phyloP scores from a whole-genome alignment of 2,888 invertebrate species.

The Holacanthella duospinosa region DNA sequence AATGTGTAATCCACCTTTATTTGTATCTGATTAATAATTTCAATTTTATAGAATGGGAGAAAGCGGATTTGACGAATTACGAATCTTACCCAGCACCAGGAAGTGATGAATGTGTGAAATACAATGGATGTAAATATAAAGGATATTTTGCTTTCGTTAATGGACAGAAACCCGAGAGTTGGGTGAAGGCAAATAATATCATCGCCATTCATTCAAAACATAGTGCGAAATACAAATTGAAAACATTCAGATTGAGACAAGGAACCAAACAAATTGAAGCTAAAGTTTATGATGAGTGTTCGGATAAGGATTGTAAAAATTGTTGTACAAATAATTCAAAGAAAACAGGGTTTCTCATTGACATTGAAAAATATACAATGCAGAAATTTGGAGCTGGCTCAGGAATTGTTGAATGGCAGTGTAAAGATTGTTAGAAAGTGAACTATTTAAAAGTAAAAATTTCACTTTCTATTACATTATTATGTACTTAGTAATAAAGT shows the following conservation, averaged over 20 bases:
- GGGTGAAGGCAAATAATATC: constrained; percentile 15
- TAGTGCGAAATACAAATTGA: constrained; percentile 13
- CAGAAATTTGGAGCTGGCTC: constrained; percentile 5
- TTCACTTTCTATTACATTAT: neutral
- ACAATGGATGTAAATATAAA: constrained; percentile 15
- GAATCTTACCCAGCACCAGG: constrained; percentile 12
- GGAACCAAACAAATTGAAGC: constrained; percentile 15
- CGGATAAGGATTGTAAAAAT: neutral
- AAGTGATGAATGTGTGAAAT: constrained; percentile 15
- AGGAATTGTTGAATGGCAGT: neutral
- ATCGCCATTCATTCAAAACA: constrained; percentile 11
- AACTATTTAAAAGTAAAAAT: neutral
- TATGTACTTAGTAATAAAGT: too few relatives aligned
- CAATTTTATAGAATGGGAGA: constrained; percentile 14
- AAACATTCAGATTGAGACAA: constrained; percentile 11
- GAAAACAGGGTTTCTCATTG: constrained; percentile 7
- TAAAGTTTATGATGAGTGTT: constrained; percentile 16
- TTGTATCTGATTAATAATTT: too few relatives aligned
- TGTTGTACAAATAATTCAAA: constrained; percentile 5
- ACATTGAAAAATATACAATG: constrained; percentile 8
- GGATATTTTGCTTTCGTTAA: constrained; percentile 16
- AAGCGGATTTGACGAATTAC: constrained; percentile 17
- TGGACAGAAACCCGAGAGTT: constrained; percentile 8
- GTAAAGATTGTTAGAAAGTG: neutral
- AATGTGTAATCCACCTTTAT: too few relatives aligned